Evolutionary conservation across 2,113 vertebrate genomes (phyloP), one percentile per base, ranked within the genome.

Genomic region (Planiliza haematocheilus): DNA sequence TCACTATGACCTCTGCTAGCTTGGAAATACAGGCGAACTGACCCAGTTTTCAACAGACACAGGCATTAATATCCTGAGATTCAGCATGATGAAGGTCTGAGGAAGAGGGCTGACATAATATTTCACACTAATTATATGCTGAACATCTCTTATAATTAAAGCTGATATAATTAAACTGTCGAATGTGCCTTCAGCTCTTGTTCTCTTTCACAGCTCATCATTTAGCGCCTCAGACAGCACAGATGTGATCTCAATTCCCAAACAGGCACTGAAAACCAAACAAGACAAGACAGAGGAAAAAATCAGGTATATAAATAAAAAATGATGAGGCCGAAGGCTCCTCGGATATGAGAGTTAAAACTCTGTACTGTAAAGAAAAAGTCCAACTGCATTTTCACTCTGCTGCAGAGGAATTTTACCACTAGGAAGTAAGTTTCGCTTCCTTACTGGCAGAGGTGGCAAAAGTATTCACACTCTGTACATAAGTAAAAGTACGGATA

Each of bases 161-260:
- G 62, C 48, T 56, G 73, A 75, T 80, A 46, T 79, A 79, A 84
- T 84, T 86, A 84, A 89, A 87, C 56, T 67, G 74, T 58, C 62
- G 67, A 43, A 17, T 21, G 42, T 41, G 68, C 74, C 62, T 73
- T 82, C 24, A 72, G 75, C 74, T 62, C 57, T 48, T 24, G 43
- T 76, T 77, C 51, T 63, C 64, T 56, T 59, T 51, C 53, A 61
- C 67, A 38, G 66, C 30, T 64, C 63, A 65, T 78, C 82, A 68
- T 67, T 86, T 67, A 76, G 48, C 0, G 7, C 41, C 30, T 61
- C 57, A 77, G 69, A 71, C 53, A 45, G 62, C 77, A 37, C 66
- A 55, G 79, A 76, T 73, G 84, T 66, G 72, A 70, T 55, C 67
- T 65, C 51, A 49, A 60, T 45, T 17, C n/a, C 17, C 52, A 66